phyloP scores from a whole-genome alignment of 1,140 invertebrate genomes.

The Penaeus vannamei region DNA sequence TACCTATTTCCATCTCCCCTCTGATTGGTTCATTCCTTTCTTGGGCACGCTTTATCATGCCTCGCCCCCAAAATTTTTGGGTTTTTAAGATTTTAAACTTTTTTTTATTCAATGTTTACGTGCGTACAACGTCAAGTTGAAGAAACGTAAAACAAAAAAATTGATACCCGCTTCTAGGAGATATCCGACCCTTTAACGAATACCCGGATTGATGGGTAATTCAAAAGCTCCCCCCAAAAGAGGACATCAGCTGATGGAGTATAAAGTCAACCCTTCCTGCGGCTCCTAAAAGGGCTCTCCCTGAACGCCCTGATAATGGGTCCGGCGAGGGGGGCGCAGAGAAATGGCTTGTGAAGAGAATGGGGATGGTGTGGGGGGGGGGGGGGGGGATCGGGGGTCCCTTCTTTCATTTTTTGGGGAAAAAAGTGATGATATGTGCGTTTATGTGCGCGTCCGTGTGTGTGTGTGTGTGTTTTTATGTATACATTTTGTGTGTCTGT shows the following conservation, averaged over 20 bases:
- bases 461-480: background rate
- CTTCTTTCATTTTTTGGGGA: constrained; percentile 1
- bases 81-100: too few species aligned
- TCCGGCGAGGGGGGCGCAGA: background rate
- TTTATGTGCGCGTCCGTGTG: background rate
- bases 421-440: too few species aligned
- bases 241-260: constrained; percentile 59
- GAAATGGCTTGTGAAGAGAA: too few species aligned
- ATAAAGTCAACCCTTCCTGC: constrained; percentile 52
- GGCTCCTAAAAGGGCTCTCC: background rate
- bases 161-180: background rate
- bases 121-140: too few species aligned
- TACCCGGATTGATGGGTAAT: constrained; percentile 44
- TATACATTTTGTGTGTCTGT: too few species aligned
- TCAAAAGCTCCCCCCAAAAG: constrained; percentile 43
- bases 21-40: constrained; percentile 55
- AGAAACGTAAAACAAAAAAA: background rate
- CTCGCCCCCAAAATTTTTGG: too few species aligned
- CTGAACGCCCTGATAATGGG: background rate
- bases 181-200: background rate
- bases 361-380: background rate
- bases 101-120: too few species aligned
- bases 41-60: constrained; percentile 28
- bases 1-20: constrained; percentile 46
- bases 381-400: background rate